A percentile compares a stretch with the other conserved stretches of the same genome.
Conservation (phyloP, 2,888 invertebrate genomes). For the Euzetes globulus region DNA sequence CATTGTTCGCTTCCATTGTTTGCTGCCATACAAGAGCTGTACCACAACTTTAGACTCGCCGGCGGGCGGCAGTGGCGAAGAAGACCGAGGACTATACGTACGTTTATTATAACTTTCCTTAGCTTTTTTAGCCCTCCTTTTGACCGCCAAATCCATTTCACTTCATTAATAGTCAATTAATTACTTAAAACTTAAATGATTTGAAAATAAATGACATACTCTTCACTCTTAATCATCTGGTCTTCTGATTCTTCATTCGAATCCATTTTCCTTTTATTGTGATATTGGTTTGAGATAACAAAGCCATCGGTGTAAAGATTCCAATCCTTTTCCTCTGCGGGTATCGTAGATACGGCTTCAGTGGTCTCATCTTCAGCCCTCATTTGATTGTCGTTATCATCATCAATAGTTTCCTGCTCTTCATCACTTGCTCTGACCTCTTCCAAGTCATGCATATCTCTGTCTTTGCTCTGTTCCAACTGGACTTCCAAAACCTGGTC, state of each 20-base stretch:
- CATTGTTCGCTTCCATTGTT: constrained; percentile 29
- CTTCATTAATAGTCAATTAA: background rate
- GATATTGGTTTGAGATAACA: background rate
- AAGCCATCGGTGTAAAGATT: background rate
- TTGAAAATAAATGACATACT: background rate
- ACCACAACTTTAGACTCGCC: constrained; percentile 23
- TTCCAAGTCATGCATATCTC: background rate
- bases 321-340: constrained; percentile 11
- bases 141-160: background rate
- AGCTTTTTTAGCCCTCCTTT: background rate
- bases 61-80: constrained; percentile 10
- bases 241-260: background rate
- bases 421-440: background rate
- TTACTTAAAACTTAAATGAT: background rate
- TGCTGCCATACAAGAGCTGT: constrained; percentile 20
- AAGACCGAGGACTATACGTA: constrained; percentile 16
- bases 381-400: no score
- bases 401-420: background rate
- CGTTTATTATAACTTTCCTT: constrained; percentile 1
- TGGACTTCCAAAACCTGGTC: constrained; percentile 6
- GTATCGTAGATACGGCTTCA: background rate
- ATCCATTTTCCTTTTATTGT: background rate
- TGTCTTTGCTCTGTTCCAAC: background rate
- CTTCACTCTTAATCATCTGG: background rate
- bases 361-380: background rate